phyloP scores from a whole-genome alignment of 2,113 vertebrate species.

The Chloroceryle aenea region DNA sequence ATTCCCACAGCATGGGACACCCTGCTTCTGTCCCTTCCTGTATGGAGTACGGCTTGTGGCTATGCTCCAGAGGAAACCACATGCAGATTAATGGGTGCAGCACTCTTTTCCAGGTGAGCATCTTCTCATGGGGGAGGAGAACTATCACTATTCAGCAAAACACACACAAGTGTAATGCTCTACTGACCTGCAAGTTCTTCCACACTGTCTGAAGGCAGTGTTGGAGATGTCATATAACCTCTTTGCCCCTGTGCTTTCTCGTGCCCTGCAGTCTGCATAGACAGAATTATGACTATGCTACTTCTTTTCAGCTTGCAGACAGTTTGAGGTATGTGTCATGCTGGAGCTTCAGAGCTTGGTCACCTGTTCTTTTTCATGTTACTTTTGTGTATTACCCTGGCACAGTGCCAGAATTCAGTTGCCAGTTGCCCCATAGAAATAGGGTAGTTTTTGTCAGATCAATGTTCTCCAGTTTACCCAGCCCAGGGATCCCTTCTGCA shows the following conservation, averaged over 20 bases:
- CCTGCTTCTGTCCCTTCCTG: conserved; percentile 39
- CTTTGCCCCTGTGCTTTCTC: not conserved
- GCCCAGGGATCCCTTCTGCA: not conserved
- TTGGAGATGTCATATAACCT: not conserved
- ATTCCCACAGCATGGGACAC: conserved; percentile 57
- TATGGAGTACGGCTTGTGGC: conserved; percentile 4
- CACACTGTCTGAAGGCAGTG: not conserved
- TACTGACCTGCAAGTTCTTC: not conserved
- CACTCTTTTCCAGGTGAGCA: not conserved
- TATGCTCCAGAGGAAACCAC: conserved; percentile 27
- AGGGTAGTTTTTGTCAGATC: not conserved
- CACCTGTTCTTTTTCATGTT: not conserved
- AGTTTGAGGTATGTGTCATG: not conserved
- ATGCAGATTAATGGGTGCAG: not conserved
- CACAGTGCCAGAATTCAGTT: not conserved
- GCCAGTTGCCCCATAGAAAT: fast-evolving
- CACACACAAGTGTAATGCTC: fast-evolving
- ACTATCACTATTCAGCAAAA: not conserved
- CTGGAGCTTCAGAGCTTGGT: not conserved
- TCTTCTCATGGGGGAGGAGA: not conserved
- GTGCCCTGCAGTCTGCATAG: not conserved
- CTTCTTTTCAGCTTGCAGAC: not conserved
- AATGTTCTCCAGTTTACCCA: not conserved
- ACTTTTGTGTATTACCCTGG: not conserved
- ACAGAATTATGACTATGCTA: not conserved